phyloP scores from a whole-genome alignment of 2,888 invertebrate genomes.

The Drosophila phalerata region DNA sequence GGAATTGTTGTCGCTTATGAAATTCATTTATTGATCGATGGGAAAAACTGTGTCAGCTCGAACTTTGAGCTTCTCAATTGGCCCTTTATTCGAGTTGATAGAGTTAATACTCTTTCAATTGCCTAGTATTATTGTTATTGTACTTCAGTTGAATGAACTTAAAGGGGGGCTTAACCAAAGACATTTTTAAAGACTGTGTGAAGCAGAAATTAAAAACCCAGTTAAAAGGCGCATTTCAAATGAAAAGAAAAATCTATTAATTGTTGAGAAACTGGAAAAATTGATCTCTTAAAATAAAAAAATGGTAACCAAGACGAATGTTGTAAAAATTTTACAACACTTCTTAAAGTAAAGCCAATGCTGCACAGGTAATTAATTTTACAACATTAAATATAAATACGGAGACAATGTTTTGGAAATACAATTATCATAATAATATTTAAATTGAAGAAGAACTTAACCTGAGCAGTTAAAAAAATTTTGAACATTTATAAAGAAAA shows the following conservation, averaged over 20 bases:
- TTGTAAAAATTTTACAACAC: background rate
- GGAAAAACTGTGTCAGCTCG: slow-evolving; percentile 37
- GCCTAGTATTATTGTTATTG: background rate
- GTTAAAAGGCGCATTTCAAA: background rate
- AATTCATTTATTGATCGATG: slow-evolving; percentile 62
- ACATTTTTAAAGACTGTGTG: background rate
- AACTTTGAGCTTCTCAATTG: slow-evolving; percentile 42
- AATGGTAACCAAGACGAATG: background rate
- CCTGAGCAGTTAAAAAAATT: no score
- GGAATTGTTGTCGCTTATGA: slow-evolving; percentile 52
- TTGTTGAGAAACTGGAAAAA: background rate
- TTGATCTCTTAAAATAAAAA: background rate
- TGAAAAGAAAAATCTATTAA: background rate
- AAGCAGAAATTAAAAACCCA: background rate
- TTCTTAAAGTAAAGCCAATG: background rate
- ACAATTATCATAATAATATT: no score
- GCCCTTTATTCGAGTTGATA: slow-evolving; percentile 23
- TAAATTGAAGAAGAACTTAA: no score
- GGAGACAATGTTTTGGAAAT: no score
- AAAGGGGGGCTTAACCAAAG: background rate
- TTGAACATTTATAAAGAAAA: no score
- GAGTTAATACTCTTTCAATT: slow-evolving; percentile 11
- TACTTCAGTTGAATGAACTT: slow-evolving; percentile 7
- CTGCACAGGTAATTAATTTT: background rate
- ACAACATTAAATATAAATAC: background rate